These are phyloP conservation scores for Aix galericulata DNA, from an alignment of 2,113 vertebrate genomes.

Conservation along the genomic window DNA sequence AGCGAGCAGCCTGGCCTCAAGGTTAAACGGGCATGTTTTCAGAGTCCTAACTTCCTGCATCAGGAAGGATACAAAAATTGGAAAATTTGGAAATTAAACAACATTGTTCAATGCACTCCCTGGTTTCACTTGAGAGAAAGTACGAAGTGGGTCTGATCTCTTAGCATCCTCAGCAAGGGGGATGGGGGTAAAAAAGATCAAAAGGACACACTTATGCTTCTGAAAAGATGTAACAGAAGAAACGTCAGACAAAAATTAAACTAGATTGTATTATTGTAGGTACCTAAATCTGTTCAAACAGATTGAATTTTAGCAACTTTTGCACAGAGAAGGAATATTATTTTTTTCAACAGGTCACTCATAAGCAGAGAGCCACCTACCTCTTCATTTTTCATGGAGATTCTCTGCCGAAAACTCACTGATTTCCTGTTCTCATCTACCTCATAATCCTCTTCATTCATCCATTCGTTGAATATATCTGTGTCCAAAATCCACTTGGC, in stretches of 20 bases:
- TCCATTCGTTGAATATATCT: constrained; percentile 96
- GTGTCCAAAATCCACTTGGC: constrained; percentile 95
- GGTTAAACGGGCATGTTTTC: fast-evolving
- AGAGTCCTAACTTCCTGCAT: background rate
- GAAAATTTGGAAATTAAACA: background rate
- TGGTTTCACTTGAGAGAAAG: background rate
- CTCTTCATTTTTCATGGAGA: constrained; percentile 94
- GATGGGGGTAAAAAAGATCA: background rate
- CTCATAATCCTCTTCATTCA: constrained; percentile 98
- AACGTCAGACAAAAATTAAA: background rate
- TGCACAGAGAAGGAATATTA: fast-evolving
- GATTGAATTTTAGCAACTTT: background rate
- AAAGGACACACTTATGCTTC: background rate
- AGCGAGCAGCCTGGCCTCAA: fast-evolving
- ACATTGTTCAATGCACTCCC: background rate
- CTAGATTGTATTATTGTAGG: background rate
- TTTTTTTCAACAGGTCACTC: background rate
- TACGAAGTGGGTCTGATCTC: background rate
- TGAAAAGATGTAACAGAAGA: background rate
- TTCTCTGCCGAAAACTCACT: constrained; percentile 87
- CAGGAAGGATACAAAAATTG: background rate
- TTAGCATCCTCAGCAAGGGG: background rate
- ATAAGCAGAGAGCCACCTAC: constrained; percentile 62
- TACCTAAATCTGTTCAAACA: background rate
- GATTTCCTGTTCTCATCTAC: constrained; percentile 94